Conservation (phyloP, 2,888 invertebrate genomes). For the Andrena hattorfiana region DNA sequence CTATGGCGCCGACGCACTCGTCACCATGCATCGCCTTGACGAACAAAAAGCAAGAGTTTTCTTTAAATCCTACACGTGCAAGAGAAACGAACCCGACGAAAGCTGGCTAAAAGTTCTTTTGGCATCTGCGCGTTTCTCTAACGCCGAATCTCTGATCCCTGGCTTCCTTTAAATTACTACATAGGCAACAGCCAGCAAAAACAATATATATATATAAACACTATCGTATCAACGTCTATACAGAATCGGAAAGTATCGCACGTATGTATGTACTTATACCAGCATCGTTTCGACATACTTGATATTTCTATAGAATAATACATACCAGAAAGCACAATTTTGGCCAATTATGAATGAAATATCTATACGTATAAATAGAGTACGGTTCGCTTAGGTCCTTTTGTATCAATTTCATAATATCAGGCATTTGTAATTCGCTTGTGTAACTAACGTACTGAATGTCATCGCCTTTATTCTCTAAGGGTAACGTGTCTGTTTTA, state of each 20-base stretch:
- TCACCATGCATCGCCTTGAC: constrained; percentile 93
- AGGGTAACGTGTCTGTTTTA: constrained; percentile 73
- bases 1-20: constrained; percentile 98
- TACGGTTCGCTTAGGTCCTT: constrained; percentile 99
- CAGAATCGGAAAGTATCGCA: background rate
- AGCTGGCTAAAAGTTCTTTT: constrained; percentile 46
- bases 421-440: constrained; percentile 98
- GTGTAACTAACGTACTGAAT: constrained; percentile 92
- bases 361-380: constrained; percentile 99
- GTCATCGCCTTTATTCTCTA: constrained; percentile 77
- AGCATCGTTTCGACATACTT: constrained; percentile 6
- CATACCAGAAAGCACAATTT: constrained; percentile 97
- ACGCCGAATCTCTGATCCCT: background rate
- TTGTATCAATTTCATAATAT: constrained; percentile 99
- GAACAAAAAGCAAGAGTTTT: constrained; percentile 66
- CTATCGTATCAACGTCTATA: background rate
- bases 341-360: constrained; percentile 99
- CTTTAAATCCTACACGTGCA: constrained; percentile 59
- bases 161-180: background rate
- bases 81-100: constrained; percentile 56
- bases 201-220: background rate
- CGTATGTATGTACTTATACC: background rate
- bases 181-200: background rate
- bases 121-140: background rate
- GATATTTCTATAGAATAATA: constrained; percentile 55